Percentiles rank a stretch among this genome's conserved stretches.
Evolutionary conservation across 2,888 invertebrate species (phyloP).

Genomic region (Drosophila meridionalis): DNA sequence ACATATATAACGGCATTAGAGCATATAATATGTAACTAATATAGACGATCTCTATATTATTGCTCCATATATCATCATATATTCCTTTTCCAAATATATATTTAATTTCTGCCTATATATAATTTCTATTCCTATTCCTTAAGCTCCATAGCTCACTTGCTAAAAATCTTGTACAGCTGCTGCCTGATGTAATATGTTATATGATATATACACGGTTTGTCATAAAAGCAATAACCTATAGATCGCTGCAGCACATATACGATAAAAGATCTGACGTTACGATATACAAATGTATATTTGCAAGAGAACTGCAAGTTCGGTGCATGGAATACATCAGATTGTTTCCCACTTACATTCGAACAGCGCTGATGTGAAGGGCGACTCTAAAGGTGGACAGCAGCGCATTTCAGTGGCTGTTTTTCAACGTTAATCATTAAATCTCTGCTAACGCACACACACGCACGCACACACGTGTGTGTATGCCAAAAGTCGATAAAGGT

Average conservation of each 20-base stretch:
- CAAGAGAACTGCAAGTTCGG: conserved; percentile 17
- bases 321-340: conserved; percentile 1
- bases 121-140: no score
- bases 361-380: conserved; percentile 56
- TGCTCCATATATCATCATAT: no score
- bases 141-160: neutral
- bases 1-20: no score
- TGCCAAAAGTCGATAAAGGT: conserved; percentile 74
- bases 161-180: neutral
- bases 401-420: conserved; percentile 35
- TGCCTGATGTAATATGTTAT: neutral
- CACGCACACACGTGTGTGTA: conserved; percentile 14
- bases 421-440: conserved; percentile 76
- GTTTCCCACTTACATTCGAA: conserved; percentile 28
- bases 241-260: neutral
- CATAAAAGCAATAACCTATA: neutral
- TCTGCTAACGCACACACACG: conserved; percentile 54
- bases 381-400: conserved; percentile 39
- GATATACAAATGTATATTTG: neutral
- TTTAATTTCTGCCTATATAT: neutral
- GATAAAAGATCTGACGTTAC: neutral
- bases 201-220: neutral
- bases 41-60: no score
- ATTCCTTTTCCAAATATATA: neutral
- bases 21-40: no score